phyloP scores from a whole-genome alignment of 2,113 vertebrate species.

The Eptatretus burgeri region DNA sequence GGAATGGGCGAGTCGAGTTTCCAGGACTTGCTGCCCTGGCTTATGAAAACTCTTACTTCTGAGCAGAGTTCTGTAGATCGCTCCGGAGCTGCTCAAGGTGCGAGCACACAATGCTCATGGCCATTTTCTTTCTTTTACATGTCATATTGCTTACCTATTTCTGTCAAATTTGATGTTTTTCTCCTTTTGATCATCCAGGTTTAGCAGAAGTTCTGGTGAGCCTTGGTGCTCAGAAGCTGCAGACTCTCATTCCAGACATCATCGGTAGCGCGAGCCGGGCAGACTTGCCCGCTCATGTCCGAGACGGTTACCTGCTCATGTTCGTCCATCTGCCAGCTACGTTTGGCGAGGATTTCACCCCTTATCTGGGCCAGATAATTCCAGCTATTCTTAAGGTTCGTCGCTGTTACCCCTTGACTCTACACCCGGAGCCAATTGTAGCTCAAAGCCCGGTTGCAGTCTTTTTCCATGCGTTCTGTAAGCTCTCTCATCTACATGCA shows the following conservation, averaged over 20 bases:
- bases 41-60: conserved; percentile 83
- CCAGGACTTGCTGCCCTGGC: conserved; percentile 74
- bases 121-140: not conserved
- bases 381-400: conserved; percentile 88
- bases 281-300: conserved; percentile 81
- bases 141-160: not conserved
- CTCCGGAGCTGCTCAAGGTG: conserved; percentile 82
- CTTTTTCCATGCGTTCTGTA: not conserved
- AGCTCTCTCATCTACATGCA: conserved; percentile 12
- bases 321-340: conserved; percentile 94
- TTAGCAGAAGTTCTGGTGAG: conserved; percentile 92
- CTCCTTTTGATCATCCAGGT: conserved; percentile 18
- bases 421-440: not conserved
- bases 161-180: not conserved
- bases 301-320: conserved; percentile 99
- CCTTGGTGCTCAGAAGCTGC: conserved; percentile 78
- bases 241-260: conserved; percentile 93
- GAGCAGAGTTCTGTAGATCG: conserved; percentile 96
- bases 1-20: conserved; percentile 92
- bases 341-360: conserved; percentile 78
- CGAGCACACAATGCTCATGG: conserved; percentile 3
- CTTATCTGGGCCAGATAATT: conserved; percentile 87
- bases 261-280: conserved; percentile 83
- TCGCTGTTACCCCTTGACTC: not conserved
- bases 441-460: not conserved